Evolutionary conservation across 2,797 vertebrate genomes (phyloP), one percentile per base, ranked within the genome.

Genomic region (Lophius americanus): DNA sequence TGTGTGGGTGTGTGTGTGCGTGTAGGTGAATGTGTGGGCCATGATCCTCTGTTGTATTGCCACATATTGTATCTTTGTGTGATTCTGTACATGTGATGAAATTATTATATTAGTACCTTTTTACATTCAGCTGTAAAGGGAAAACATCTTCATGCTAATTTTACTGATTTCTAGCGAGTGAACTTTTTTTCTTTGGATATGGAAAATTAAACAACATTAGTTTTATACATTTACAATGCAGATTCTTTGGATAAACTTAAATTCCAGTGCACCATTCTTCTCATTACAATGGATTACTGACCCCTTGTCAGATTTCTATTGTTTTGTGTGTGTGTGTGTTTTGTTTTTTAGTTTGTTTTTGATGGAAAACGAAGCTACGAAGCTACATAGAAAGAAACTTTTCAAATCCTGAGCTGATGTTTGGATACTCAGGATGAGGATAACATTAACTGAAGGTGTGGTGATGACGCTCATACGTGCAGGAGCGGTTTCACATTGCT

Each of bases 31-130:
- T 23, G 14, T 73, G 75, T 74, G 7, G 57, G 65, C 7, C 12
- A 44, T 70, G 50, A 81, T 74, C 43, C 39, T 70, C 0, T 79
- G 49, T 59, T 60, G 11, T 12, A 64, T 72, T 59, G 42, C 43
- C 7, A 60, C 36, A 35, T 64, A 68, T 68, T 47, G 42, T 42
- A 44, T 13, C 54, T 36, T 53, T 52, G 51, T 39, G 5, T 66
- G 10, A 39, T 37, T 60, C 47, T 62, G 9, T 51, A 4, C 13
- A 33, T 49, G 47, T 54, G 32, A 36, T 2, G 56, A 9, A 57
- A 56, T 61, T 32, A 37, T 23, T 66, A 12, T 43, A 55, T 65
- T 41, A 53, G 3, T 14, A 42, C 32, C 3, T 33, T 35, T n/a
- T 7, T 9, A 23, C 23, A 23, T 23, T 23, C 23, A 12, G 47